phyloP scores from a whole-genome alignment of 1,140 invertebrate species.

The Heterodera carotae region DNA sequence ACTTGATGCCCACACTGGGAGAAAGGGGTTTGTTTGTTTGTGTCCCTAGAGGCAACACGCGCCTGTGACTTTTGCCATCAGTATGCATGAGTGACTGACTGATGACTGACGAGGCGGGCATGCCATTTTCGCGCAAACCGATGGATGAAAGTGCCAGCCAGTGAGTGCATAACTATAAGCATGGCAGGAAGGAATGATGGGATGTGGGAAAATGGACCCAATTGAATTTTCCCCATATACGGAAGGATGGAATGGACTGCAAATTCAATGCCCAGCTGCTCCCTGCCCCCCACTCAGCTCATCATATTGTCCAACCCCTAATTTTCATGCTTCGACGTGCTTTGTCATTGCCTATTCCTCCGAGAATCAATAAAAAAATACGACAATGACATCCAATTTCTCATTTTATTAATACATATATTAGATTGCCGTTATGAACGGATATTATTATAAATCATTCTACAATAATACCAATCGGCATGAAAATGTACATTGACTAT shows the following conservation, averaged over 20 bases:
- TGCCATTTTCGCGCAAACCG: background rate
- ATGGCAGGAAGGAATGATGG: background rate
- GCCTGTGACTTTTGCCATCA: background rate
- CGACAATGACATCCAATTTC: no score
- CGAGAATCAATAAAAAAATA: background rate
- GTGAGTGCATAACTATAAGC: background rate
- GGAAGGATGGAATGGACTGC: background rate
- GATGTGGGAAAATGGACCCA: background rate
- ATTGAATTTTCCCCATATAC: background rate
- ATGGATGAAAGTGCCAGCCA: background rate
- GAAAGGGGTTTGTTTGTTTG: background rate
- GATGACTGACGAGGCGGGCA: no score
- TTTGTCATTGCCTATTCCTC: background rate
- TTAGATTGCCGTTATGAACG: no score
- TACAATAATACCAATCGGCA: no score
- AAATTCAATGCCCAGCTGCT: background rate
- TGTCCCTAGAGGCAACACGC: background rate
- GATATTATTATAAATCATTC: no score
- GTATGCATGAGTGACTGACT: background rate
- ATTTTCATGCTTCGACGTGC: slow-evolving; percentile 1
- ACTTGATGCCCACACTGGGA: background rate
- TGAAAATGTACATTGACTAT: no score
- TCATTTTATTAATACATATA: no score
- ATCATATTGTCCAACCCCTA: background rate
- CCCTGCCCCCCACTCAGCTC: no score